Percentiles rank a stretch among this genome's conserved stretches.
These are phyloP conservation scores for Cephonodes hylas DNA, from an alignment of 2,888 invertebrate species.

Conservation along the genomic window DNA sequence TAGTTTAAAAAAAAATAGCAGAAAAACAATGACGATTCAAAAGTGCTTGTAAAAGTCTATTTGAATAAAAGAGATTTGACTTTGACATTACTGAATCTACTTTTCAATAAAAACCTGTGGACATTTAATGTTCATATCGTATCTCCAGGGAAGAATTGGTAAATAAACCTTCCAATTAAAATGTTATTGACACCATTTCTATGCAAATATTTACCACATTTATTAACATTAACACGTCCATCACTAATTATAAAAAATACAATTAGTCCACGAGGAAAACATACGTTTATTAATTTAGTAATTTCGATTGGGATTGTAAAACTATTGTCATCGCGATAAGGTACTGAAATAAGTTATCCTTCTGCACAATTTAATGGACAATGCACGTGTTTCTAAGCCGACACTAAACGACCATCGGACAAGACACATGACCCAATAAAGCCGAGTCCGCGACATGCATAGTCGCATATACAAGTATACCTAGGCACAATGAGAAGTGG, in stretches of 20 bases:
- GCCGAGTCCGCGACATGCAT: neutral
- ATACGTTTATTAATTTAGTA: neutral
- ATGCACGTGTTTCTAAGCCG: neutral
- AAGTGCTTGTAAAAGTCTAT: too few relatives aligned
- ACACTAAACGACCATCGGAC: neutral
- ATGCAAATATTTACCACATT: neutral
- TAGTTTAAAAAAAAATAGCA: too few relatives aligned
- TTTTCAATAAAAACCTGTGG: too few relatives aligned
- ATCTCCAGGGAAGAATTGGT: too few relatives aligned
- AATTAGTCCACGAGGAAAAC: neutral
- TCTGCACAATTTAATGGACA: neutral
- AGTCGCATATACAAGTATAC: neutral
- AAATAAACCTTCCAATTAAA: neutral
- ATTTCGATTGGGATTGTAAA: neutral
- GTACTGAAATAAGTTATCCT: neutral
- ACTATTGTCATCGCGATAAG: neutral
- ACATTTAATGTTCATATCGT: too few relatives aligned
- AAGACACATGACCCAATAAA: slow-evolving; percentile 5
- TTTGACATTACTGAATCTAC: too few relatives aligned
- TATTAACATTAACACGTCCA: too few relatives aligned
- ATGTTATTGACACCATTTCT: neutral
- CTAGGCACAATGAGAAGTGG: neutral
- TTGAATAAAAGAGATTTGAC: too few relatives aligned
- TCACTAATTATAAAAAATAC: neutral
- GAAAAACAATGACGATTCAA: too few relatives aligned